Percentiles rank a stretch among this genome's conserved stretches.
Evolutionary conservation across 2,797 vertebrate species (phyloP).

Genomic region (Lepus oiostolus): DNA sequence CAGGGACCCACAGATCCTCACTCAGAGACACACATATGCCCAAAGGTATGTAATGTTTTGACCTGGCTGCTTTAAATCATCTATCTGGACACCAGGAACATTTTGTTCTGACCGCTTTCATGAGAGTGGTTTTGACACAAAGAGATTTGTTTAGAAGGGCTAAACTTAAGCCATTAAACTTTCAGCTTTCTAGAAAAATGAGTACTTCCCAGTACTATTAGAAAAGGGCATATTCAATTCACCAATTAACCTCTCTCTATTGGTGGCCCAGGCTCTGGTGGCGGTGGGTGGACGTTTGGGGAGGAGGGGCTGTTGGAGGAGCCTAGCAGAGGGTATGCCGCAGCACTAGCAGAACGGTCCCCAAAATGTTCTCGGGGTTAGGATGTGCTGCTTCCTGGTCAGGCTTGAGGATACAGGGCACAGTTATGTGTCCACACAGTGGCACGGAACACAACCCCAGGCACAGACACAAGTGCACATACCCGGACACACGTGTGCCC

Average conservation of each 20-base stretch:
- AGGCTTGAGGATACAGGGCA: not conserved
- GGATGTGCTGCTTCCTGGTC: not conserved
- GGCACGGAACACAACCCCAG: not conserved
- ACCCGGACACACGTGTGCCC: not conserved
- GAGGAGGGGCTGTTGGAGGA: not conserved
- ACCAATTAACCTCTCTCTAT: constrained; percentile 15
- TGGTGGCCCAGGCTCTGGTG: constrained; percentile 1
- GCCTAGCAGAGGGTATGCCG: not conserved
- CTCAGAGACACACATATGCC: not conserved
- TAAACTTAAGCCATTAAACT: constrained; percentile 71
- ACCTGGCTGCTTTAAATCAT: constrained; percentile 54
- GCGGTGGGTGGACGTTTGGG: not conserved
- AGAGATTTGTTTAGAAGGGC: constrained; percentile 55
- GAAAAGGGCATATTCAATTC: constrained; percentile 28
- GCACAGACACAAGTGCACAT: not conserved
- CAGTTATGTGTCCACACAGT: not conserved
- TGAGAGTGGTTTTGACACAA: constrained; percentile 47
- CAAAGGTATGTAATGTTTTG: not conserved
- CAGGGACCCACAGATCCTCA: not conserved
- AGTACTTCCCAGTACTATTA: constrained; percentile 47
- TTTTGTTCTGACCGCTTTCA: constrained; percentile 70
- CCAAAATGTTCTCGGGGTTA: not conserved
- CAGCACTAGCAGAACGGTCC: not conserved
- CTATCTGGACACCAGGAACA: constrained; percentile 62
- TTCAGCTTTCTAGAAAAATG: constrained; percentile 53